Evolutionary conservation across 2,888 invertebrate species (phyloP).

Genomic region (Fissipunctia ypsillon): DNA sequence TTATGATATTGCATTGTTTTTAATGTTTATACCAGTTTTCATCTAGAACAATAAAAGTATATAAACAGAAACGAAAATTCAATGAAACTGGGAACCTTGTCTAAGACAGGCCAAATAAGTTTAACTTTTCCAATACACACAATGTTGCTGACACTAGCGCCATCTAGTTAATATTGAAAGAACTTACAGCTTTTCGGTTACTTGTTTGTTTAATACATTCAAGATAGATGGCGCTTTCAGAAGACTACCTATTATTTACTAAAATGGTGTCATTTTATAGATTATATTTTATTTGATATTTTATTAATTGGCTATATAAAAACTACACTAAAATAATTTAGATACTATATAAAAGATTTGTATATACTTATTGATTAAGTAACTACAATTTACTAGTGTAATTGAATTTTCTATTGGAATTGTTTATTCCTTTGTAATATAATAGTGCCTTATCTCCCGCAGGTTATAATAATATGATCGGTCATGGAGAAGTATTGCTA

Average conservation of each 20-base stretch:
- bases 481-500: slow-evolving; percentile 19
- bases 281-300: slow-evolving; percentile 22
- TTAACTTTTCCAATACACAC: not conserved
- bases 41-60: not conserved
- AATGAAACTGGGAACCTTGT: not conserved
- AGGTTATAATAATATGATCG: slow-evolving; percentile 2
- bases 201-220: not conserved
- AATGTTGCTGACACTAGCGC: slow-evolving; percentile 25
- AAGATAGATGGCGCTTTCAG: slow-evolving; percentile 53
- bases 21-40: not conserved
- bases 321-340: slow-evolving; percentile 47
- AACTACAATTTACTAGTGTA: slow-evolving; percentile 38
- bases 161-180: slow-evolving; percentile 35
- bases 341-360: slow-evolving; percentile 43
- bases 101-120: not conserved
- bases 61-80: too few species aligned
- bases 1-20: not conserved
- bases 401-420: slow-evolving; percentile 24
- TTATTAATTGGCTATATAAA: slow-evolving; percentile 42
- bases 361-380: slow-evolving; percentile 35
- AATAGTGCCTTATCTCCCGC: slow-evolving; percentile 1
- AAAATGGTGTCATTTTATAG: not conserved
- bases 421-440: not conserved
- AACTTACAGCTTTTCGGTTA: not conserved
- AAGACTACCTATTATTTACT: not conserved